Conservation (phyloP, 30 jellyfish, hydroid and myxozoan genomes). For the Hydractinia symbiolongicarpus region DNA sequence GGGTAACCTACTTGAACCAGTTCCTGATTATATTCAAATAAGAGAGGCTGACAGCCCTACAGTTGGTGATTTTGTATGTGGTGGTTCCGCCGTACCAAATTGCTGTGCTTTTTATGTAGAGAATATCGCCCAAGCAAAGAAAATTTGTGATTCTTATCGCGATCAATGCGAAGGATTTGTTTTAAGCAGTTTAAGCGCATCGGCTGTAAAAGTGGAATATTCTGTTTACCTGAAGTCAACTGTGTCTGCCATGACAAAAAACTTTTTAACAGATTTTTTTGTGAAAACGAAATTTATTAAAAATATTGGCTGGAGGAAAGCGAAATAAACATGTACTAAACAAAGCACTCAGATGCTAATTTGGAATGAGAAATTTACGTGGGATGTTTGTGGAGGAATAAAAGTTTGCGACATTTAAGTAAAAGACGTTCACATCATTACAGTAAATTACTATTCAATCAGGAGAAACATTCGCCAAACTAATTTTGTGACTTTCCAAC, state of each 20-base stretch:
- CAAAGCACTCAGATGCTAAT: no score
- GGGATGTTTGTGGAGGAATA: no score
- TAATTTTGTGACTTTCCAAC: no score
- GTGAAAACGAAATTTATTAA: constrained; percentile 49
- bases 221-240: constrained; percentile 52
- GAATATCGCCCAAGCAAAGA: constrained; percentile 56
- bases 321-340: neutral
- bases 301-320: constrained; percentile 53
- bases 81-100: constrained; percentile 51
- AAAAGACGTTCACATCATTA: no score
- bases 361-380: no score
- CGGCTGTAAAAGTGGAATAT: constrained; percentile 39
- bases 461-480: no score
- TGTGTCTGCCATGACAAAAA: constrained; percentile 48
- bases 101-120: constrained; percentile 73
- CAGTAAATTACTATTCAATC: no score
- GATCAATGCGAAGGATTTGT: constrained; percentile 69
- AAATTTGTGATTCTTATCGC: constrained; percentile 66
- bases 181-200: constrained; percentile 50
- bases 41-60: constrained; percentile 77
- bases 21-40: constrained; percentile 43
- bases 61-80: constrained; percentile 67
- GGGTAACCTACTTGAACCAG: no score
- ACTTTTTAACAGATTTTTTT: constrained; percentile 61
- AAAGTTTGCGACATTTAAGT: no score